These are phyloP conservation scores for Pseudopleuronectes americanus DNA, from an alignment of 2,797 vertebrate species.

Conservation along the genomic window DNA sequence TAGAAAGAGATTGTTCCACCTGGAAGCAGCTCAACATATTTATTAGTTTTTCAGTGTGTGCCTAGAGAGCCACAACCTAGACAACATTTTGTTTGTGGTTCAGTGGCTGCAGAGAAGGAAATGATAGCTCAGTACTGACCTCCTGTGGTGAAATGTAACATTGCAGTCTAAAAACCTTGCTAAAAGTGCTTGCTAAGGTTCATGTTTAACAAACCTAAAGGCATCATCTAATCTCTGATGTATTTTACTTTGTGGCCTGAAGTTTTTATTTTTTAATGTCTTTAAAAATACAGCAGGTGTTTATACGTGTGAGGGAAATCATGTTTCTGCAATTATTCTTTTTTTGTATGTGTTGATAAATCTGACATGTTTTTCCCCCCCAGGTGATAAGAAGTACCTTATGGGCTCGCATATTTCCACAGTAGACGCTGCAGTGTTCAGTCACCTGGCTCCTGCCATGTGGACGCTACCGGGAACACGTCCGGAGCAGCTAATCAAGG, in stretches of 20 bases:
- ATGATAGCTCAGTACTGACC: constrained; percentile 33
- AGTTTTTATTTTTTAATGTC: too few species aligned
- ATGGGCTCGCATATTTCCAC: constrained; percentile 94
- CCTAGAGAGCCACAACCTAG: background rate
- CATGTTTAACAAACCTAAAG: too few species aligned
- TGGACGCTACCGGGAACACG: constrained; percentile 96
- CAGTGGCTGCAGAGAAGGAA: background rate
- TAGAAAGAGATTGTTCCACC: background rate
- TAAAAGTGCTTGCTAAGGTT: background rate
- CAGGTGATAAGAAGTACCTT: constrained; percentile 97
- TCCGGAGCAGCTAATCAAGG: constrained; percentile 96
- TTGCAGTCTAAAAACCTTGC: background rate
- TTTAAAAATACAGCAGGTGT: background rate
- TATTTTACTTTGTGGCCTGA: too few species aligned
- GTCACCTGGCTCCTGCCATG: constrained; percentile 97
- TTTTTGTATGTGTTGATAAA: background rate
- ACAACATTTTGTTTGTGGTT: background rate
- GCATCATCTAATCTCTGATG: too few species aligned
- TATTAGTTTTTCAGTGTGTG: background rate
- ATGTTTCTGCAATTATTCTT: background rate
- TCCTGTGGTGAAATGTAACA: constrained; percentile 38
- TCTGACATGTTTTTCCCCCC: constrained; percentile 13
- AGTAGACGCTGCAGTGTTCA: constrained; percentile 95
- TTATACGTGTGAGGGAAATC: background rate
- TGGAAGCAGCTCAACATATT: background rate